phyloP scores from a whole-genome alignment of 2,888 invertebrate genomes.

The Serripes groenlandicus region DNA sequence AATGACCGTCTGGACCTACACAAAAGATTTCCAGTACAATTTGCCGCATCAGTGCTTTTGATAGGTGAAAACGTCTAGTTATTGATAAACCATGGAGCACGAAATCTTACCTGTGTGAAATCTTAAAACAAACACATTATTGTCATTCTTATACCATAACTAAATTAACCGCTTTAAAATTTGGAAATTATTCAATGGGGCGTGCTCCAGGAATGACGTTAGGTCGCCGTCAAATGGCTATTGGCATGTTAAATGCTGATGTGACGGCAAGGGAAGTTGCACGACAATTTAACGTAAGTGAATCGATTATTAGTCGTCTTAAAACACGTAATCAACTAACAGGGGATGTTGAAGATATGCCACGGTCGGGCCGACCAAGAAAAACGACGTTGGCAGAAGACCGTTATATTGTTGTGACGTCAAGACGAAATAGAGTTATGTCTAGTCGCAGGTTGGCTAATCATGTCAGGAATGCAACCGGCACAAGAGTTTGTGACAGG shows the following conservation, averaged over 20 bases:
- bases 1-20: too few species aligned
- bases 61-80: too few species aligned
- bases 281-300: too few species aligned
- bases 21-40: too few species aligned
- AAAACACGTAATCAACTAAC: background rate
- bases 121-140: background rate
- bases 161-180: background rate
- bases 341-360: background rate
- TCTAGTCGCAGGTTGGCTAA: background rate
- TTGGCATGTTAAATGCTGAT: background rate
- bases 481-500: background rate
- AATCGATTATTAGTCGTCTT: background rate
- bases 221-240: background rate
- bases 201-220: background rate
- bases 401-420: too few species aligned
- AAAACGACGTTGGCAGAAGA: too few species aligned
- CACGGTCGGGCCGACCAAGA: too few species aligned
- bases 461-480: background rate
- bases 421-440: background rate
- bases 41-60: too few species aligned
- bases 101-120: background rate
- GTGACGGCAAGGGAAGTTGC: background rate
- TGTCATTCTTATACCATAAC: background rate
- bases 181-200: background rate
- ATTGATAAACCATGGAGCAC: background rate